These are phyloP conservation scores for Craterocephalus amniculus DNA, from an alignment of 2,797 vertebrate genomes.

Conservation along the genomic window DNA sequence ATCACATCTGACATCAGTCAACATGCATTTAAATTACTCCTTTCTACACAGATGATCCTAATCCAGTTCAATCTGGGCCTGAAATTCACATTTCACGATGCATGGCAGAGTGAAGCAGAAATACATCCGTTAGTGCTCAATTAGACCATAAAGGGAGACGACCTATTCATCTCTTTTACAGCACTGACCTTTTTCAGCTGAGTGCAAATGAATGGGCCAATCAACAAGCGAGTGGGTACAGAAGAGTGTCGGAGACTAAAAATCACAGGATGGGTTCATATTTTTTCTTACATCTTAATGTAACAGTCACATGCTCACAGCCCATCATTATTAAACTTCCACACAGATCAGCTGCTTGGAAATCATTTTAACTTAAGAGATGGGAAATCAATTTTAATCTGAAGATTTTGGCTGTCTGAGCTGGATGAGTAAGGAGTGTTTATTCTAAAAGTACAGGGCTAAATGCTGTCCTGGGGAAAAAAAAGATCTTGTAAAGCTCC, in stretches of 20 bases:
- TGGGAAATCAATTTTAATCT: neutral
- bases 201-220: slow-evolving; percentile 57
- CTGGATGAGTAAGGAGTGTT: slow-evolving; percentile 8
- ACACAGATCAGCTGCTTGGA: neutral
- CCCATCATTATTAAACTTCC: neutral
- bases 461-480: slow-evolving; percentile 34
- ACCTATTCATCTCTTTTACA: slow-evolving; percentile 55
- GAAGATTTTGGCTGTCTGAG: slow-evolving; percentile 1
- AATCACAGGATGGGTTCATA: slow-evolving; percentile 1
- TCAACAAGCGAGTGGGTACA: slow-evolving; percentile 32
- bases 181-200: slow-evolving; percentile 64
- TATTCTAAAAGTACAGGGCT: neutral
- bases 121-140: slow-evolving; percentile 45
- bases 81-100: slow-evolving; percentile 29
- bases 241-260: neutral
- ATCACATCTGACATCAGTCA: slow-evolving; percentile 43
- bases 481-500: slow-evolving; percentile 51
- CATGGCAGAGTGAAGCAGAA: slow-evolving; percentile 20
- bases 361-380: neutral
- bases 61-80: slow-evolving; percentile 29
- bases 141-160: slow-evolving; percentile 52
- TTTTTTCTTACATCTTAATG: neutral
- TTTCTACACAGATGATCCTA: slow-evolving; percentile 35
- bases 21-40: slow-evolving; percentile 23
- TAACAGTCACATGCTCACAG: neutral